phyloP scores from a whole-genome alignment of 2,797 vertebrate genomes.

The Lateolabrax maculatus region DNA sequence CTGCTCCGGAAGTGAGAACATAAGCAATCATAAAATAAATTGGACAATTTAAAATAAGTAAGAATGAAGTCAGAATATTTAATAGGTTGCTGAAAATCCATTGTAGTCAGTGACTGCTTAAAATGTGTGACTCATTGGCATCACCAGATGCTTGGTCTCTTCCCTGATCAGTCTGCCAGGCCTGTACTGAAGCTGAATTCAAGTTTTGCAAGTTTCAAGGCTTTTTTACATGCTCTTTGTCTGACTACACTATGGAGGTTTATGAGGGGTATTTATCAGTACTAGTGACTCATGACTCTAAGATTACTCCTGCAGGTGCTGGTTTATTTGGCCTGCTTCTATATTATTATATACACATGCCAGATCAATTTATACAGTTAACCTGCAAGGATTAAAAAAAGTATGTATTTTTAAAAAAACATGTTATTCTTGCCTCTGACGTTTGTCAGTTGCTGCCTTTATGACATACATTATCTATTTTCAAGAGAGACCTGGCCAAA shows the following conservation, averaged over 20 bases:
- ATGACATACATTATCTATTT: neutral
- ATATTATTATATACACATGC: neutral
- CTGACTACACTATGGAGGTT: conserved; percentile 1
- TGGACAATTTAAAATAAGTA: neutral
- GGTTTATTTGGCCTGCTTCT: neutral
- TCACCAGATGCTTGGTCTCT: neutral
- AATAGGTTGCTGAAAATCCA: neutral
- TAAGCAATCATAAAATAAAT: neutral
- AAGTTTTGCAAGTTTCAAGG: neutral
- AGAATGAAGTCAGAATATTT: neutral
- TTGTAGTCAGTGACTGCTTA: neutral
- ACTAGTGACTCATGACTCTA: neutral
- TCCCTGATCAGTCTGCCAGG: conserved; percentile 1
- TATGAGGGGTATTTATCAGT: neutral
- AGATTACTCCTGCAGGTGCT: neutral
- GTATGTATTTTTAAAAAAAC: neutral
- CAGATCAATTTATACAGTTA: neutral
- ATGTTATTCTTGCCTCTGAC: neutral
- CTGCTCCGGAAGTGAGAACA: neutral
- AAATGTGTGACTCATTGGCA: neutral
- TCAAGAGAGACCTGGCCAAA: neutral
- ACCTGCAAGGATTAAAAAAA: no score
- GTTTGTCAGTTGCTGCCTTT: no score
- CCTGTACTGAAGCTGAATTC: neutral
- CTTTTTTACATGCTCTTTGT: conserved; percentile 12